These are phyloP conservation scores for Stenchaetothrips biformis DNA, from an alignment of 2,888 invertebrate genomes.

Conservation along the genomic window DNA sequence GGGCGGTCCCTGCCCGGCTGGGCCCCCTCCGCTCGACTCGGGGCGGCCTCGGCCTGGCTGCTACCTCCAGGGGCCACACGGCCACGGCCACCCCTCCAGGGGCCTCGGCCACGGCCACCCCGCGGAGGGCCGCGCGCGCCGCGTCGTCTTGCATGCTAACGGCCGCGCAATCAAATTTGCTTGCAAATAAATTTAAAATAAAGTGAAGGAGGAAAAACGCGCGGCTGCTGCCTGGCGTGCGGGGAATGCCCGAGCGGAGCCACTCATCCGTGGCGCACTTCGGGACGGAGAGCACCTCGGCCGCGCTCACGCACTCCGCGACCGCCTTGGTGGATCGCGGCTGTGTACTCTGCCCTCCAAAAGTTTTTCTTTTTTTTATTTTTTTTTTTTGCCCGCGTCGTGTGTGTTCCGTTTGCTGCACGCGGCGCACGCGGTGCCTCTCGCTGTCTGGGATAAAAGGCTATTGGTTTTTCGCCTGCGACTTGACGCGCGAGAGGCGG, in stretches of 20 bases:
- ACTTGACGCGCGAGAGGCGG: no score
- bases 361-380: no score
- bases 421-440: background rate
- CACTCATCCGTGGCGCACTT: background rate
- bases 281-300: no score
- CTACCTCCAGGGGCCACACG: no score
- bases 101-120: background rate
- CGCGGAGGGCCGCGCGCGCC: background rate
- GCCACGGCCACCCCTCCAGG: background rate
- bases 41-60: no score
- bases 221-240: background rate
- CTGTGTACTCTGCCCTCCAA: no score
- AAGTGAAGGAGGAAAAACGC: background rate
- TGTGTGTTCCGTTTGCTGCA: background rate
- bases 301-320: no score
- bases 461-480: no score
- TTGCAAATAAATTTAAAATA: background rate
- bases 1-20: no score
- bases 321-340: no score
- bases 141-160: constrained; percentile 22
- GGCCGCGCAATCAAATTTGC: constrained; percentile 18
- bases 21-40: no score
- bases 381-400: background rate
- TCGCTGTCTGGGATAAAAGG: no score
- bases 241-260: background rate